Percentiles rank a stretch among this genome's conserved stretches.
Conservation (phyloP, 1,140 invertebrate species). For the Drosophila lacteicornis region DNA sequence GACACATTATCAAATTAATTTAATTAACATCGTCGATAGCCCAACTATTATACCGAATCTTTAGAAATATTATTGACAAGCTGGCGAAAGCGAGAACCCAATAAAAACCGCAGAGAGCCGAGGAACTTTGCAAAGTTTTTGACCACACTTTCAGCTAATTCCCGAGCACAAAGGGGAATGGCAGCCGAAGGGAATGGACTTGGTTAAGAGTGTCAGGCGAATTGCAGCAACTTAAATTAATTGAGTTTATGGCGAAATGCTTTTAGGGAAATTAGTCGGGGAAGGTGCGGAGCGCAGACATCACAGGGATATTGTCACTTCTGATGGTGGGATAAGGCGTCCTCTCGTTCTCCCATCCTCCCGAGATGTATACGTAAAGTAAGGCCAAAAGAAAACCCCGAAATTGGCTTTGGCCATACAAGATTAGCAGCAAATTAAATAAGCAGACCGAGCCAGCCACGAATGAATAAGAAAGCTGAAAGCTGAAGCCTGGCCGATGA, state of each 20-base stretch:
- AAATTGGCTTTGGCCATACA: conserved; percentile 70
- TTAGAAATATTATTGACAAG: conserved; percentile 15
- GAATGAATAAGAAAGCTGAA: conserved; percentile 31
- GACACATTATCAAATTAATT: conserved; percentile 32
- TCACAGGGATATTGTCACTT: conserved; percentile 74
- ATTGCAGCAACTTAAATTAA: conserved; percentile 81
- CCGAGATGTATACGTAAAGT: conserved; percentile 23
- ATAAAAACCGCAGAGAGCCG: conserved; percentile 32
- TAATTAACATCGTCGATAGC: conserved; percentile 21
- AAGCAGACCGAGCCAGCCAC: conserved; percentile 57
- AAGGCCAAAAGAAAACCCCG: conserved; percentile 29
- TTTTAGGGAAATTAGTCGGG: conserved; percentile 79
- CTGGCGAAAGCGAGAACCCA: conserved; percentile 8
- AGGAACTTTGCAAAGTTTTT: conserved; percentile 50
- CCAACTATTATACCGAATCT: conserved; percentile 27
- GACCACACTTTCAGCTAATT: conserved; percentile 73
- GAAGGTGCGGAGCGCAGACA: conserved; percentile 44
- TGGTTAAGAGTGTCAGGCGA: conserved; percentile 61
- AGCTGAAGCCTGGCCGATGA: conserved; percentile 8
- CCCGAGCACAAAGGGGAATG: conserved; percentile 25
- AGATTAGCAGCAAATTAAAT: conserved; percentile 83
- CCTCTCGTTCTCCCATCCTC: not conserved
- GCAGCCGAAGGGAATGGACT: conserved; percentile 12
- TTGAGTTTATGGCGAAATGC: conserved; percentile 82
- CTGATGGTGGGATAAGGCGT: conserved; percentile 65